Base-by-base conservation (phyloP, 2,888 invertebrate species). In the Pristionchus maxplancki region DNA sequence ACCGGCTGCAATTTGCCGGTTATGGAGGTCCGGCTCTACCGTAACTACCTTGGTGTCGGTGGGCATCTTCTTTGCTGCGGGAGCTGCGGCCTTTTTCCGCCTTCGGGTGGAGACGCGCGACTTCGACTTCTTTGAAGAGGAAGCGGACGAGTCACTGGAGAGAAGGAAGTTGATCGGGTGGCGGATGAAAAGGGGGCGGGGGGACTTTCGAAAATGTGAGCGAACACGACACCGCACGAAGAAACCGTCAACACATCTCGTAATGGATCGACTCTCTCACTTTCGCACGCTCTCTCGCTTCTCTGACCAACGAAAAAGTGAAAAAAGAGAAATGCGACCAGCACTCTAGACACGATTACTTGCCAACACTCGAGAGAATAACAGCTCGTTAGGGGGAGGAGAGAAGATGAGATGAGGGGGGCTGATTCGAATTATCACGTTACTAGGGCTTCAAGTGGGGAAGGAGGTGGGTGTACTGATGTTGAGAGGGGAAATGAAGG, bases 201-300 rank as follows among this genome's bases (percentile, higher is more conserved):
- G 74, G 37, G 8, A 15, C 44, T 48, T 78, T 78, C 78, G 78
- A 78, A 78, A 78, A 78, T 48, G 20, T 28, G 67, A 15, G 5
- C 9, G 98, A 31, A 97, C 95, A 97, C 95, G 0, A 97, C 97
- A 28, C 95, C n/a, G n/a, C n/a, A n/a, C n/a, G n/a, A 98, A 98
- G 87, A 98, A 97, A 15, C 97, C 96, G 17, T 40, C 8, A 74
- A 74, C 74, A 40, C 20, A 20, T 40, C 34, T n/a, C n/a, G n/a
- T n/a, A n/a, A n/a, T n/a, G n/a, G n/a, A n/a, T n/a, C n/a, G n/a
- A n/a, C n/a, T n/a, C n/a, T n/a, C n/a, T n/a, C n/a, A n/a, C n/a
- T n/a, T n/a, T n/a, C n/a, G n/a, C n/a, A n/a, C n/a, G n/a, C n/a
- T n/a, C n/a, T n/a, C n/a, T n/a, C n/a, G n/a, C n/a, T n/a, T n/a